Base-by-base conservation (phyloP, 2,888 invertebrate genomes). In the Papilio elwesi region DNA sequence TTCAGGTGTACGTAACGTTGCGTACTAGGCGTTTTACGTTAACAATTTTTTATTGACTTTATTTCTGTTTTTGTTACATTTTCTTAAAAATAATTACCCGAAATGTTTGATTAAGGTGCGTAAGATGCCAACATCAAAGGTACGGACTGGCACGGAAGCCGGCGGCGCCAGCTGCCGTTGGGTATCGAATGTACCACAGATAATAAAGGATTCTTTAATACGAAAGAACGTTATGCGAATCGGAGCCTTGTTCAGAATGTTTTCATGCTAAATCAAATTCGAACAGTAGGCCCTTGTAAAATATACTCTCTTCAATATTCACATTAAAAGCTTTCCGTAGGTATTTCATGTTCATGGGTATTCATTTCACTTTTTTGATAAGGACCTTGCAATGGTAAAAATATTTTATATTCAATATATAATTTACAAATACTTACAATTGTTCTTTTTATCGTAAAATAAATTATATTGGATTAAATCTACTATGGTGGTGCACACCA, bases 61-160 rank as follows among this genome's bases (percentile, higher is more conserved):
- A 6, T 43, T 43, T 7, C 9, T 43, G 43, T 43, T 43, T 43
- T 43, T 9, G 43, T 43, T 5, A n/a, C 13, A 38, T 38, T 59
- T 6, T 0, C 36, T 2, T 57, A 8, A 57, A 57, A 12, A 53
- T 53, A 7, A 5, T 13, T 38, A 38, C 9, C 59, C 59, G 36
- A 36, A 38, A n/a, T 59, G 15, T 43, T 15, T 43, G 5, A 6
- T 3, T 69, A 70, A 67, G n/a, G 0, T 53, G 11, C n/a, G 0
- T 38, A 38, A 13, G 51, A 49, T 73, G 73, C 0, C 73, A 73
- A 73, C 73, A 70, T 62, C 53, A 62, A 47, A 70, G 26, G 87
- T 83, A 88, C 91, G 90, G 92, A 92, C 92, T 65, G 53, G 86
- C 83, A 88, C 92, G 91, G 92, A 91, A 93, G 92, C 92, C 83